Conservation (phyloP, 2,888 invertebrate species). For the Rhynchonema sp. region DNA sequence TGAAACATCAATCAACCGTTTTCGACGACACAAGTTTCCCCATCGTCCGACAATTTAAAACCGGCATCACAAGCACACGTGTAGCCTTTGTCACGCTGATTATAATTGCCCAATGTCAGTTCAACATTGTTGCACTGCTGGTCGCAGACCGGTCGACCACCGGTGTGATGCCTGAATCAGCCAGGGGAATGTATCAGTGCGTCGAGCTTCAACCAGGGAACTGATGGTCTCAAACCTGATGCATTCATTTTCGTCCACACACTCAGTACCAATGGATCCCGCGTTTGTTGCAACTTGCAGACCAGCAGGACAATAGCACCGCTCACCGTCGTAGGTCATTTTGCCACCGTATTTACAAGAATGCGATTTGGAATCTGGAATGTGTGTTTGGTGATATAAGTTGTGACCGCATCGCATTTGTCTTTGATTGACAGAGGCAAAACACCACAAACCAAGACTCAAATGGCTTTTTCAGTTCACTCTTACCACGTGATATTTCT, state of each 20-base stretch:
- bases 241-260: slow-evolving; percentile 13
- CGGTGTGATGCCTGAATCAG: no score
- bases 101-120: no score
- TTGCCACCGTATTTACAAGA: slow-evolving; percentile 48
- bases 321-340: slow-evolving; percentile 47
- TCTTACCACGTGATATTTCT: no score
- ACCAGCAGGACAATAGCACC: slow-evolving; percentile 54
- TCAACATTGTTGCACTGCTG: slow-evolving; percentile 18
- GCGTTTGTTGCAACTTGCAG: slow-evolving; percentile 30
- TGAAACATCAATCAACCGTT: neutral
- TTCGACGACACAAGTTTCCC: neutral
- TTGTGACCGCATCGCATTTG: no score
- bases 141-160: slow-evolving; percentile 22
- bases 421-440: no score
- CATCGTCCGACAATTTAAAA: neutral
- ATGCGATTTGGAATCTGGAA: no score
- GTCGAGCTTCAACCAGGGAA: no score
- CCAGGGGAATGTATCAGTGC: no score
- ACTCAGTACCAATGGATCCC: slow-evolving; percentile 1
- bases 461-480: no score
- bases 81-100: no score
- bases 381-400: no score
- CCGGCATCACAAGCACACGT: neutral
- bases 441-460: no score
- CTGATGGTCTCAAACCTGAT: slow-evolving; percentile 1